Percentiles rank a stretch among this genome's conserved stretches.
Conservation (phyloP, 2,797 vertebrate species). For the Cirrhinus molitorella region DNA sequence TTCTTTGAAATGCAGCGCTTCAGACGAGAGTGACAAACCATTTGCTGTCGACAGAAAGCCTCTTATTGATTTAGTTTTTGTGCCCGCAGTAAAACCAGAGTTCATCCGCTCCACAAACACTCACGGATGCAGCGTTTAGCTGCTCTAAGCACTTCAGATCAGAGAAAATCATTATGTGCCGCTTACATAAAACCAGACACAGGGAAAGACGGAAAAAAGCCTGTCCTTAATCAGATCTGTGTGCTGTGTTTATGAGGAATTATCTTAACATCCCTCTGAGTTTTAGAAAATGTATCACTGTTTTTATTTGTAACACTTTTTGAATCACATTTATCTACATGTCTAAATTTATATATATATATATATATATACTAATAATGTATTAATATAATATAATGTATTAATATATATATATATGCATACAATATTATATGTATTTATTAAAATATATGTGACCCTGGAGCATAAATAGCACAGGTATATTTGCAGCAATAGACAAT, state of each 20-base stretch:
- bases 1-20: neutral
- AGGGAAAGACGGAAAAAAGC: neutral
- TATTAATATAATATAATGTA: too few species aligned
- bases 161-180: slow-evolving; percentile 10
- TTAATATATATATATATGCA: too few species aligned
- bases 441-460: too few species aligned
- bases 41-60: slow-evolving; percentile 12
- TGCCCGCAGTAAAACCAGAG: slow-evolving; percentile 19
- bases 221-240: neutral
- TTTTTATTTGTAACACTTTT: too few species aligned
- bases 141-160: neutral
- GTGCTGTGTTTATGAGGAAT: neutral
- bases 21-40: slow-evolving; percentile 16
- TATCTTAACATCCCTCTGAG: neutral
- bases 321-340: too few species aligned
- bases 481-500: too few species aligned
- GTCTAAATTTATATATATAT: too few species aligned
- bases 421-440: too few species aligned
- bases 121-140: neutral
- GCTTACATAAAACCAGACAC: slow-evolving; percentile 4
- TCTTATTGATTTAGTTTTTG: slow-evolving; percentile 45
- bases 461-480: too few species aligned
- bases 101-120: neutral
- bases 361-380: too few species aligned
- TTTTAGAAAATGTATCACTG: too few species aligned